Conservation (phyloP, 1,140 invertebrate species). For the Holcopasites calliopsidis region DNA sequence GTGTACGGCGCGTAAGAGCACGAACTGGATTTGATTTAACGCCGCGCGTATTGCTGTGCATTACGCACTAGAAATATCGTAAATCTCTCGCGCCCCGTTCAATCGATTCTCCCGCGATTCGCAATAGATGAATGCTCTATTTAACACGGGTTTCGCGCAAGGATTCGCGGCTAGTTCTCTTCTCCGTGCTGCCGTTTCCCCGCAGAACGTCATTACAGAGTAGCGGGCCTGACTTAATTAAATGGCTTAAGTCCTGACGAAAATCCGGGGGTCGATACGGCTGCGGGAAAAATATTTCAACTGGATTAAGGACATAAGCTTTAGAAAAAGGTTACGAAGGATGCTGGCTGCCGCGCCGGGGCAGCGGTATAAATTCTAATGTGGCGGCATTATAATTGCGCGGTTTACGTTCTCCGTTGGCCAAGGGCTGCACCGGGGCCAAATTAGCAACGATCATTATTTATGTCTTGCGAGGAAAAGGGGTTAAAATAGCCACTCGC, state of each 20-base stretch:
- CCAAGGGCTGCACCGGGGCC: constrained; percentile 70
- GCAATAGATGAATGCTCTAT: constrained; percentile 67
- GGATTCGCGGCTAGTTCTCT: not conserved
- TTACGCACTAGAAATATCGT: constrained; percentile 79
- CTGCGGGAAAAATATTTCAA: constrained; percentile 74
- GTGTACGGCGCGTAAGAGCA: constrained; percentile 70
- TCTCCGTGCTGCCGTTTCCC: not conserved
- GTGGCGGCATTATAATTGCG: constrained; percentile 79
- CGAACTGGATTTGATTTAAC: constrained; percentile 79
- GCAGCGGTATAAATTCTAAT: constrained; percentile 78
- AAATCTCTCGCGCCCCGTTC: constrained; percentile 73
- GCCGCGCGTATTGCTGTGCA: constrained; percentile 76
- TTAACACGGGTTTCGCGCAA: not conserved
- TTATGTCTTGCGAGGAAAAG: constrained; percentile 77
- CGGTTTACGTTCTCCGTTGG: constrained; percentile 73
- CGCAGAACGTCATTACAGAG: constrained; percentile 11
- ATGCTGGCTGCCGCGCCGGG: constrained; percentile 46
- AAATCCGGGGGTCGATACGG: constrained; percentile 70
- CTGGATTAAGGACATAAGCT: constrained; percentile 78
- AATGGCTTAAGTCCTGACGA: constrained; percentile 65
- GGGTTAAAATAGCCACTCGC: constrained; percentile 75
- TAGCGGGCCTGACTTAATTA: constrained; percentile 64
- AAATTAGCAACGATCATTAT: constrained; percentile 81
- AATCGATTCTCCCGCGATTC: constrained; percentile 71
- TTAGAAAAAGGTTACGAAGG: constrained; percentile 74